Percentiles rank a stretch among this genome's conserved stretches.
Conservation (phyloP, 53 echinoderm and acorn worm species). For the Stichopus horrens region DNA sequence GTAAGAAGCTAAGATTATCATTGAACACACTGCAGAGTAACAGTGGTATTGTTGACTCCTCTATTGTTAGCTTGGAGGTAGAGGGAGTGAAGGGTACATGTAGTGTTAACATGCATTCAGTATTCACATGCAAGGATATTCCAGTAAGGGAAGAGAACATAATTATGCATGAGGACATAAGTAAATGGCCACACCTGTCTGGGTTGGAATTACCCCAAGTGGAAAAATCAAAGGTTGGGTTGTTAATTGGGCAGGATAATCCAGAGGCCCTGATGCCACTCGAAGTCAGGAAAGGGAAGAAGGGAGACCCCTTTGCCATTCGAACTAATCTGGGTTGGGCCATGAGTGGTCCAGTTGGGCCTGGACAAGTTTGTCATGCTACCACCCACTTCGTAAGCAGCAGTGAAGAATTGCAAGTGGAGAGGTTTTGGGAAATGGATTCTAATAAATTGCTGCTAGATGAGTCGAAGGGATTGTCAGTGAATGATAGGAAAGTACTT, state of each 20-base stretch:
- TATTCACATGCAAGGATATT: constrained; percentile 30
- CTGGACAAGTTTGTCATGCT: not conserved
- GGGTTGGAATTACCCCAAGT: constrained; percentile 43
- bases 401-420: constrained; percentile 41
- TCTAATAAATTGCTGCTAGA: constrained; percentile 48
- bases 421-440: constrained; percentile 64
- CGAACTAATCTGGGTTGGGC: constrained; percentile 59
- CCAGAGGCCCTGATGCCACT: constrained; percentile 57
- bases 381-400: constrained; percentile 31
- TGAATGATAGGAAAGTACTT: constrained; percentile 57
- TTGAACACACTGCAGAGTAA: constrained; percentile 49
- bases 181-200: constrained; percentile 40
- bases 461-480: constrained; percentile 47
- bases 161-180: constrained; percentile 1
- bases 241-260: constrained; percentile 64
- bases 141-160: constrained; percentile 38
- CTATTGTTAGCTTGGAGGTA: constrained; percentile 52
- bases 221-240: constrained; percentile 21
- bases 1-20: constrained; percentile 39
- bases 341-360: constrained; percentile 45
- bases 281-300: constrained; percentile 47
- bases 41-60: constrained; percentile 14
- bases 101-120: constrained; percentile 18
- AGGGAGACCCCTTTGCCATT: constrained; percentile 57
- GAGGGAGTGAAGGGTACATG: constrained; percentile 33